phyloP scores from a whole-genome alignment of 2,888 invertebrate genomes.

The Torymus tubicola region DNA sequence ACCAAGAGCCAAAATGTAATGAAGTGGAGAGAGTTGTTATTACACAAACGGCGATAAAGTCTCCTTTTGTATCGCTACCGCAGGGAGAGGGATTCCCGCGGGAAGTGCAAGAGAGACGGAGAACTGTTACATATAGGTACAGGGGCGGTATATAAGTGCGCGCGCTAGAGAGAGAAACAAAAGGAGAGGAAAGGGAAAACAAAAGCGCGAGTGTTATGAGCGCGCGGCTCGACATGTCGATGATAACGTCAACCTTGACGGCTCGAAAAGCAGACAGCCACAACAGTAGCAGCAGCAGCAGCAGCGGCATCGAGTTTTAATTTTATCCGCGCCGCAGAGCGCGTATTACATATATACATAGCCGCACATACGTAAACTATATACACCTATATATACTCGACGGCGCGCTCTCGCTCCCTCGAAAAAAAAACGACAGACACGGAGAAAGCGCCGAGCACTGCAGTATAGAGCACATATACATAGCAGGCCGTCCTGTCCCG shows the following conservation, averaged over 20 bases:
- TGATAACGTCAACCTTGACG: constrained; percentile 29
- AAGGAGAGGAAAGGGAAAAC: constrained; percentile 18
- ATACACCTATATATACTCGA: neutral
- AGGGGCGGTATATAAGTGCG: neutral
- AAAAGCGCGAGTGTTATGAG: neutral
- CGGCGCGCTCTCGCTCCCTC: neutral
- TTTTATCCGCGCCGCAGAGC: neutral
- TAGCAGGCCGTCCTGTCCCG: too few relatives aligned
- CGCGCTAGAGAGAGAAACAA: neutral
- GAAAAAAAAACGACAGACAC: constrained; percentile 1
- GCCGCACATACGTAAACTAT: neutral
- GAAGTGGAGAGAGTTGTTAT: neutral
- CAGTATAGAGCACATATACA: too few relatives aligned
- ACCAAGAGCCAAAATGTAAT: constrained; percentile 12
- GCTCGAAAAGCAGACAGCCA: constrained; percentile 28
- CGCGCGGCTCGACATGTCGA: constrained; percentile 13
- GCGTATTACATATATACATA: neutral
- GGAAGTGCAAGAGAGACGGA: constrained; percentile 5
- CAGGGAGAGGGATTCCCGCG: neutral
- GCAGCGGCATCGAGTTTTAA: constrained; percentile 10
- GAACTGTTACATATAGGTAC: neutral
- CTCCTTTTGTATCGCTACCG: too few relatives aligned
- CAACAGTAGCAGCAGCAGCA: too few relatives aligned
- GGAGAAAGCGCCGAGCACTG: too few relatives aligned
- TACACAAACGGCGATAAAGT: too few relatives aligned